phyloP scores from a whole-genome alignment of 2,113 vertebrate genomes.

The Castor canadensis region DNA sequence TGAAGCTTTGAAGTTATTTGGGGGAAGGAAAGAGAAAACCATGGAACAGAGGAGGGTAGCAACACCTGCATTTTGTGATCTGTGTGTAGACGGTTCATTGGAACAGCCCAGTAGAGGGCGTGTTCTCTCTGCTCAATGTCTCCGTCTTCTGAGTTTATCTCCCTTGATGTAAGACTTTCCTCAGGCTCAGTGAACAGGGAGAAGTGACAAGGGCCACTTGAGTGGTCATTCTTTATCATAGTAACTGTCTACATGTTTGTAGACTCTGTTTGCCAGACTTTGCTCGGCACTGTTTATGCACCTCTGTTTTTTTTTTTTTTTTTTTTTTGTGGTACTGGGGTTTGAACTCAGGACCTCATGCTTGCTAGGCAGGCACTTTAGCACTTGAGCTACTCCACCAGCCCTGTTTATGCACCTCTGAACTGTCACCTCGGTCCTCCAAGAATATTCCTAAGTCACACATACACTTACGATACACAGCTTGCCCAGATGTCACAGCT shows the following conservation, averaged over 20 bases:
- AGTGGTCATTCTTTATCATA: rapidly evolving
- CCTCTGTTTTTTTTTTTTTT: background rate
- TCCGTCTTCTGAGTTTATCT: background rate
- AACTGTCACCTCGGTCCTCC: rapidly evolving
- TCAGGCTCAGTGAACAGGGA: too few species aligned
- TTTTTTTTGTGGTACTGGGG: too few species aligned
- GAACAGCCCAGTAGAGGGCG: rapidly evolving
- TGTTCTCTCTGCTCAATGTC: too few species aligned
- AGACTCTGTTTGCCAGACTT: background rate
- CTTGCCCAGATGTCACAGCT: rapidly evolving
- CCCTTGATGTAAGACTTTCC: background rate
- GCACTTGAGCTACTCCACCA: too few species aligned
- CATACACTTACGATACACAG: rapidly evolving
- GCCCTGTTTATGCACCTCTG: too few species aligned
- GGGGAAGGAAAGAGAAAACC: background rate
- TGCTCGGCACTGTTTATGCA: rapidly evolving
- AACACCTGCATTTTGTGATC: rapidly evolving
- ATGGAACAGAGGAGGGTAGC: rapidly evolving
- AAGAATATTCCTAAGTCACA: rapidly evolving
- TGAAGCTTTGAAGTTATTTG: background rate
- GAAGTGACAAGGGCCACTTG: background rate
- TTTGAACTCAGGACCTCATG: too few species aligned
- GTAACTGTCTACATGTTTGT: background rate
- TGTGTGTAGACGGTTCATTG: background rate
- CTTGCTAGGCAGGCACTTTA: too few species aligned